Base-by-base conservation (phyloP, 1,140 invertebrate genomes). In the Anastatus disparis region DNA sequence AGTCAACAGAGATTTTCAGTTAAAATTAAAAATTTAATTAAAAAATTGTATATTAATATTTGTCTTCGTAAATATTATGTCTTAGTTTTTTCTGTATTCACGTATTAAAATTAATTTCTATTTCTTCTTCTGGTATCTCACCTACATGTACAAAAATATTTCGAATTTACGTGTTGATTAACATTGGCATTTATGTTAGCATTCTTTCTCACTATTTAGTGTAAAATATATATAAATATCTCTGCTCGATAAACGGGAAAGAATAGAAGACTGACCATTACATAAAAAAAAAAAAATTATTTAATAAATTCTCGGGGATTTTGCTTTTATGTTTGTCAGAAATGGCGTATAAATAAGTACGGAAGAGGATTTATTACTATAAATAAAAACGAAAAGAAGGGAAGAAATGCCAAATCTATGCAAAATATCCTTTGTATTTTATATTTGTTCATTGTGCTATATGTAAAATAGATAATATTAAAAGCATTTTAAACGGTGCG, bases 261-360 rank as follows among this genome's bases (percentile, higher is more conserved):
- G 72, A 64, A 72, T 52, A 71, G 50, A 82, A 82, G 81, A 82
- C 81, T 82, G 81, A 81, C 67, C 68, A 73, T 70, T 74, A 71
- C 71, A 77, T 70, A 24, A 65, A 59, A 44, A 52, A 52, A 61
- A 58, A 35, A 35, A 76, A 62, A 77, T 77, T 68, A 76, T 75
- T 77, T 75, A 76, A 40, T 35, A 65, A 70, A 72, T 66, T 50
- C 31, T 29, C 17, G 35, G 20, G 13, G 7, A 38, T 27, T 59
- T 35, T 65, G 27, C 20, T 59, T 59, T 50, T 71, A 59, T 35
- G 7, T 24, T 59, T 65, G n/a, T 65, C 22, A 44, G 17, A 71
- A 4, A 52, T 64, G 17, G 13, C 38, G 8, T 44, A 53, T 40
- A 50, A 50, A 44, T 69, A 42, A 50, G 24, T 40, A 48, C 42